Conservation (phyloP, 1,140 invertebrate species). For the Sycobia sp. region DNA sequence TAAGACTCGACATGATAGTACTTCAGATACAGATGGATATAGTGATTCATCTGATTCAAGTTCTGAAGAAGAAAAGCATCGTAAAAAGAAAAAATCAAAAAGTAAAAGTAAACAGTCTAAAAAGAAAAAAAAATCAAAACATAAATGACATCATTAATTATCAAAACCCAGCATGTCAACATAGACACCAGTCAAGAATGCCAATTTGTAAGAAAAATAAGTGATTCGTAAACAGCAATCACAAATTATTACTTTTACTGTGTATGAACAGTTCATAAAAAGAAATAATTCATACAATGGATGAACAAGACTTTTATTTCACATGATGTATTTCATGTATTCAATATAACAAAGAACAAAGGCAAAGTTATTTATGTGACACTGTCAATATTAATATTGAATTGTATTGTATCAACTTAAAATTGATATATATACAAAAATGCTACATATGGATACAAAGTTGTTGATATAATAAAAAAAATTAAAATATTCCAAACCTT, state of each 20-base stretch:
- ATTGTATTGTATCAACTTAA: background rate
- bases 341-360: no score
- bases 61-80: constrained; percentile 60
- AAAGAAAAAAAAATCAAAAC: constrained; percentile 65
- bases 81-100: constrained; percentile 60
- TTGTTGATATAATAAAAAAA: background rate
- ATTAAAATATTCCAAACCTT: constrained; percentile 4
- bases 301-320: no score
- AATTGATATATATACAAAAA: no score
- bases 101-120: constrained; percentile 58
- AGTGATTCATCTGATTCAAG: constrained; percentile 58
- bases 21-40: constrained; percentile 53
- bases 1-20: constrained; percentile 51
- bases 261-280: no score
- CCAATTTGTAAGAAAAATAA: constrained; percentile 1
- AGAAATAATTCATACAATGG: no score
- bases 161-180: background rate
- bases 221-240: constrained; percentile 9
- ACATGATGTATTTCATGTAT: no score
- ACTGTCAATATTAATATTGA: constrained; percentile 7
- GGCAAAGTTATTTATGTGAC: constrained; percentile 13
- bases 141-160: constrained; percentile 53
- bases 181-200: background rate
- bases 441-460: background rate
- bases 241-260: constrained; percentile 16